These are phyloP conservation scores for Gymnopithys bicolor DNA, from an alignment of 2,797 vertebrate species.

Conservation along the genomic window DNA sequence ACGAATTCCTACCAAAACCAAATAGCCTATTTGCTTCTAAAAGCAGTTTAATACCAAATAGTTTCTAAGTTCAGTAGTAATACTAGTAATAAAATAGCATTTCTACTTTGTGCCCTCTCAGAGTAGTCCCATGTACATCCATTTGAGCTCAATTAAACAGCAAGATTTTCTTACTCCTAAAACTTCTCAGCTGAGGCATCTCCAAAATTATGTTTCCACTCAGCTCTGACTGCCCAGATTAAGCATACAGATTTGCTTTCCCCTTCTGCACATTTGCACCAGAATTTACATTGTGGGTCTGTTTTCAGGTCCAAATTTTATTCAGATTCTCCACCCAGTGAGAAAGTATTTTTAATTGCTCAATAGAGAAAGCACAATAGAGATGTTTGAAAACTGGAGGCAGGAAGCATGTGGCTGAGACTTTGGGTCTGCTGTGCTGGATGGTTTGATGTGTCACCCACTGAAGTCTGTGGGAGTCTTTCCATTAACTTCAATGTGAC, in stretches of 20 bases:
- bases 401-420: neutral
- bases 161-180: neutral
- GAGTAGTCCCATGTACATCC: neutral
- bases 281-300: neutral
- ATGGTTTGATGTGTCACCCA: neutral
- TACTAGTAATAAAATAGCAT: neutral
- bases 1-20: neutral
- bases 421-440: neutral
- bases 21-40: neutral
- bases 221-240: neutral
- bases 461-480: conserved; percentile 28
- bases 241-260: neutral
- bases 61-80: neutral
- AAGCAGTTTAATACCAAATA: neutral
- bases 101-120: neutral
- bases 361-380: neutral
- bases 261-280: neutral
- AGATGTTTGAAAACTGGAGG: neutral
- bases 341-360: neutral
- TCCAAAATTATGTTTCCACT: neutral
- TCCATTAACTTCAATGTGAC: conserved; percentile 11
- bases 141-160: neutral
- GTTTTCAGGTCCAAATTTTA: neutral
- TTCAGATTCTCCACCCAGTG: neutral
- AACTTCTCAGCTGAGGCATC: neutral